A percentile compares a stretch with the other conserved stretches of the same genome.
These are phyloP conservation scores for Amblyopsis hoosieri DNA, from an alignment of 2,797 vertebrate genomes.

Conservation along the genomic window DNA sequence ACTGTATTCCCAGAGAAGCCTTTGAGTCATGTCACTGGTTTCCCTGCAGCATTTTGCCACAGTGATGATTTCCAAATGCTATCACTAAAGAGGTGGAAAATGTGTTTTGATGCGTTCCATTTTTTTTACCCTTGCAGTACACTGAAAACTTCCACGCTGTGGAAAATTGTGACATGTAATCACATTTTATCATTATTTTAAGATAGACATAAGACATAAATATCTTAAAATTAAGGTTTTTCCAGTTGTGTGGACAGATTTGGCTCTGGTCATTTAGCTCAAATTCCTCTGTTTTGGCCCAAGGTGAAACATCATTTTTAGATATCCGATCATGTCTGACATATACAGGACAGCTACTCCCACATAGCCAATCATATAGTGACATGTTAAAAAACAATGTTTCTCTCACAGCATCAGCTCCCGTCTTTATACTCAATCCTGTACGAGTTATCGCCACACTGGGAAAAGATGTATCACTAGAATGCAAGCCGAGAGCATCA, in stretches of 20 bases:
- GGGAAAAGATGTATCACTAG: conserved; percentile 85
- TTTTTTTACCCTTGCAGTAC: conserved; percentile 1
- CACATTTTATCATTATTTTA: too few species aligned
- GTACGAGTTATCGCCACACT: conserved; percentile 87
- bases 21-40: conserved; percentile 36
- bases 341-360: too few species aligned
- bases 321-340: too few species aligned
- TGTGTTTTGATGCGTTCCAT: conserved; percentile 19
- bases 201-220: too few species aligned
- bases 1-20: conserved; percentile 20
- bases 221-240: too few species aligned
- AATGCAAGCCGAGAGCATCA: conserved; percentile 91
- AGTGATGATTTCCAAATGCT: conserved; percentile 54
- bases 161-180: too few species aligned
- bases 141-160: neutral
- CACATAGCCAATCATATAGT: too few species aligned
- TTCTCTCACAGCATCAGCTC: conserved; percentile 84
- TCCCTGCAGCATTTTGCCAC: conserved; percentile 37
- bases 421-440: conserved; percentile 84
- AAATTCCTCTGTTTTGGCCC: too few species aligned
- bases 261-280: too few species aligned
- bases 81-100: conserved; percentile 30
- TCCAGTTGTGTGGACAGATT: too few species aligned
- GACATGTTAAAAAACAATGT: too few species aligned
- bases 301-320: too few species aligned